A percentile compares a stretch with the other conserved stretches of the same genome.
Conservation (phyloP, 2,888 invertebrate species). For the Caenorhabditis angaria region DNA sequence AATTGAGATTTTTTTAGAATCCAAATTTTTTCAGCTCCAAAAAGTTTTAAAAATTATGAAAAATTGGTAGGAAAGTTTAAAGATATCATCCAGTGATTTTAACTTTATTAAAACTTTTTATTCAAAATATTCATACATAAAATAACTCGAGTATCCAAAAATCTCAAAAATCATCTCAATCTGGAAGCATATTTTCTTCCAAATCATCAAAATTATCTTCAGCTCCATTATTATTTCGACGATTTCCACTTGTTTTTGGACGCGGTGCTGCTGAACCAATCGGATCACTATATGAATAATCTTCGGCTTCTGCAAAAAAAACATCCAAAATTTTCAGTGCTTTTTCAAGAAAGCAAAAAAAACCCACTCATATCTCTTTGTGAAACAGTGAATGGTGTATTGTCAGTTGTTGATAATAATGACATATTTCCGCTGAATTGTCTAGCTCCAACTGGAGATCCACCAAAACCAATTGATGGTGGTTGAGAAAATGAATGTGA, state of each 20-base stretch:
- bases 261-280: slow-evolving; percentile 74
- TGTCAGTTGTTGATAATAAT: slow-evolving; percentile 31
- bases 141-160: too few relatives aligned
- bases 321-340: not conserved
- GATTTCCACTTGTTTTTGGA: slow-evolving; percentile 73
- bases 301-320: slow-evolving; percentile 53
- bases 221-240: slow-evolving; percentile 73
- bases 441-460: slow-evolving; percentile 14
- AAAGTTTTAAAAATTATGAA: too few relatives aligned
- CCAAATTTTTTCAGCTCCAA: too few relatives aligned
- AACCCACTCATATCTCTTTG: slow-evolving; percentile 59
- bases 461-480: slow-evolving; percentile 12
- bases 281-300: slow-evolving; percentile 74
- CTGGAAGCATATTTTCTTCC: slow-evolving; percentile 80
- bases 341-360: too few relatives aligned
- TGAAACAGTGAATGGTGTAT: slow-evolving; percentile 48
- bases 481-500: slow-evolving; percentile 49
- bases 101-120: too few relatives aligned
- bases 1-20: too few relatives aligned
- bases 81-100: too few relatives aligned
- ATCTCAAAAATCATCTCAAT: slow-evolving; percentile 23
- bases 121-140: too few relatives aligned
- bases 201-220: slow-evolving; percentile 83
- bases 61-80: too few relatives aligned
- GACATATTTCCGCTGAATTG: slow-evolving; percentile 35